Evolutionary conservation across 2,888 invertebrate species (phyloP).

Genomic region (Agrotis puta): DNA sequence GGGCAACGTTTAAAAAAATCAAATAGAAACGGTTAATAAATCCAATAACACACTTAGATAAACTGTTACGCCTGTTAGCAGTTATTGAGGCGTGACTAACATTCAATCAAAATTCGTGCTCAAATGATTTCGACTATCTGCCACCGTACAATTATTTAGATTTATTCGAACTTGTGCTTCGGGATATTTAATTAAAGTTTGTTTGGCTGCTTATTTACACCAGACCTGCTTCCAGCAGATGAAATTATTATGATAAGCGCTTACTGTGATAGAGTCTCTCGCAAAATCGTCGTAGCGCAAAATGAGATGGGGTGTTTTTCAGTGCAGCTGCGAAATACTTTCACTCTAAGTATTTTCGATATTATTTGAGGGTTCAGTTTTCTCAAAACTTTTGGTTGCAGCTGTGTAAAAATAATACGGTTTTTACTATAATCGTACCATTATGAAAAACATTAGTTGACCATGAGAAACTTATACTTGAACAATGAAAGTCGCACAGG

Average conservation of each 20-base stretch:
- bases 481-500: too few relatives aligned
- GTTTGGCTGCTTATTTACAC: constrained; percentile 23
- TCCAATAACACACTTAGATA: background rate
- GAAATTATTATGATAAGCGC: constrained; percentile 27
- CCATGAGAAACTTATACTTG: too few relatives aligned
- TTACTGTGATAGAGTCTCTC: constrained; percentile 13
- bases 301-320: constrained; percentile 12
- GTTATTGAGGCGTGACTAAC: constrained; percentile 15
- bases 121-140: constrained; percentile 14
- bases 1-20: too few relatives aligned
- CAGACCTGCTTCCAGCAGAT: constrained; percentile 1
- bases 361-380: background rate
- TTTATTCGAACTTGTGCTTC: constrained; percentile 14
- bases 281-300: constrained; percentile 10
- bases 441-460: background rate
- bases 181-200: constrained; percentile 16
- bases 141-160: constrained; percentile 20
- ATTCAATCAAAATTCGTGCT: constrained; percentile 24
- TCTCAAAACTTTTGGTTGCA: background rate
- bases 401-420: background rate
- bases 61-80: background rate
- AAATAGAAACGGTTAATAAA: background rate
- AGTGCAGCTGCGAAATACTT: constrained; percentile 4
- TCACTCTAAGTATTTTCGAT: too few relatives aligned
- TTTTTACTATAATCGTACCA: background rate